phyloP scores from a whole-genome alignment of 2,888 invertebrate species.

The Sphaerophoria rueppellii region DNA sequence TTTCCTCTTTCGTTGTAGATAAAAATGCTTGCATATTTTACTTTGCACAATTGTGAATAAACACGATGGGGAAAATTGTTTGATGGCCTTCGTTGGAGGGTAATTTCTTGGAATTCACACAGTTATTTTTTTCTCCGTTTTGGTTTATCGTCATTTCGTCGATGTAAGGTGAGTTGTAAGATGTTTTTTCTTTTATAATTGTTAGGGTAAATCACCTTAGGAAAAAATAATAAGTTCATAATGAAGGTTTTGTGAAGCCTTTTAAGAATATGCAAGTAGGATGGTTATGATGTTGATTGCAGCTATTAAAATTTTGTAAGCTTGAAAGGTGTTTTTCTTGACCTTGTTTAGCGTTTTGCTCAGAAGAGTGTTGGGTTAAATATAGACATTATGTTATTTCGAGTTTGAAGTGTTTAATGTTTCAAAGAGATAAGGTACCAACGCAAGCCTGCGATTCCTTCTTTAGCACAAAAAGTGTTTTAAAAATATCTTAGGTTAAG shows the following conservation, averaged over 20 bases:
- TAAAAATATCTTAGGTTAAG: too few species aligned
- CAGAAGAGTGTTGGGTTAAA: too few species aligned
- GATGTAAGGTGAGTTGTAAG: constrained; percentile 24
- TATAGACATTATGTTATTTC: too few species aligned
- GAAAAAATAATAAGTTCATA: not conserved
- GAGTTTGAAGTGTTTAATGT: too few species aligned
- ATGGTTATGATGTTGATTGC: not conserved
- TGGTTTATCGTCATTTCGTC: not conserved
- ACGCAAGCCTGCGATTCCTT: too few species aligned
- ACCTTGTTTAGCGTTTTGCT: not conserved
- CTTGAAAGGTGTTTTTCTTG: not conserved
- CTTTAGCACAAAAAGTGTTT: too few species aligned
- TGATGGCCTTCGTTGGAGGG: constrained; percentile 59
- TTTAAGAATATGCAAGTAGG: not conserved
- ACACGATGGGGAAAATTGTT: constrained; percentile 32
- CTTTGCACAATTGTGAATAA: constrained; percentile 3
- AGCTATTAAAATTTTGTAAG: not conserved
- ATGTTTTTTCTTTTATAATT: not conserved
- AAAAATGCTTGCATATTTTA: constrained; percentile 25
- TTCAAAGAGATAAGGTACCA: too few species aligned
- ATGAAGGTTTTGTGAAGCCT: not conserved
- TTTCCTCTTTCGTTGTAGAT: constrained; percentile 14
- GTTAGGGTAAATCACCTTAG: constrained; percentile 21
- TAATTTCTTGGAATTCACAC: constrained; percentile 52
- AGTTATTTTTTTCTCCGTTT: not conserved